Base-by-base conservation (phyloP, 2,888 invertebrate species). In the Drosophila yooni region DNA sequence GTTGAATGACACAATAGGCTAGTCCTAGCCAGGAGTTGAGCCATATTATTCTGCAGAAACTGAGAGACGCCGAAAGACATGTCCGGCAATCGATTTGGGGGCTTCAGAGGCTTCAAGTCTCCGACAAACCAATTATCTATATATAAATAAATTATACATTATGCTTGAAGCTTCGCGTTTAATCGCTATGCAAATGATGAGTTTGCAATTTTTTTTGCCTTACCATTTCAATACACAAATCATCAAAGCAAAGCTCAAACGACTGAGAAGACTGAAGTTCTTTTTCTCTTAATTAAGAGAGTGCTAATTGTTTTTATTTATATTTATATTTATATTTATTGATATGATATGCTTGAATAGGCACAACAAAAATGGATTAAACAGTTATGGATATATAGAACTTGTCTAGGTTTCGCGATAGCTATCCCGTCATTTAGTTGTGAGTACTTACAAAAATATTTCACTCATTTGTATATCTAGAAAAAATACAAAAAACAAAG, bases 391-490 rank as follows among this genome's bases (percentile, higher is more conserved):
- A 15, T 36, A 18, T 3, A 15, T 2, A 7, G 7, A 15, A 15
- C 7, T 6, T 46, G 15, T 60, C 36, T n/a, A 10, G 40, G 40
- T 40, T 27, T 36, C 18, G n/a, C n/a, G n/a, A n/a, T n/a, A n/a
- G n/a, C n/a, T n/a, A n/a, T n/a, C n/a, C n/a, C n/a, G 11, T 40
- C 52, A 15, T 13, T 31, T 48, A 34, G 34, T 36, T 33, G 50
- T 25, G 33, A 21, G 15, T 50, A 33, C 21, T 46, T 1, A 3
- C 2, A 46, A 46, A 46, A n/a, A 1, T n/a, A 43, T 43, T 51
- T 67, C 1, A 21, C 33, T 21, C 25, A 48, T 33, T 50, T 43
- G 48, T 33, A 34, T 67, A 29, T 64, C 27, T 48, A 29, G 7
- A 21, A 33, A 18, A 46, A 8, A 43, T 3, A 40, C 8, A 18